Base-by-base conservation (phyloP, 2,888 invertebrate species). In the Allacma fusca region DNA sequence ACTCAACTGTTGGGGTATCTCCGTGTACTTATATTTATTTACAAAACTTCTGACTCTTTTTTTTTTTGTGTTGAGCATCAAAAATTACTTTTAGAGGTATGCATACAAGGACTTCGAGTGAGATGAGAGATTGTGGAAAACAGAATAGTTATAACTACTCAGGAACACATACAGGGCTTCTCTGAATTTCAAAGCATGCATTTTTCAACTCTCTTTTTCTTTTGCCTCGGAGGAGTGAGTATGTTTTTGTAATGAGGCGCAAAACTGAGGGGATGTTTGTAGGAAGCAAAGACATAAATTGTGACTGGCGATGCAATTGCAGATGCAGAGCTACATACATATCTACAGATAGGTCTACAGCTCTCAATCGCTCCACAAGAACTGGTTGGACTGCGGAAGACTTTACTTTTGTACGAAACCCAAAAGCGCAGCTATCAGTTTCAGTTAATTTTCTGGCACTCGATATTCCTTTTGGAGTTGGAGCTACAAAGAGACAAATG, bases 401-500 rank as follows among this genome's bases (percentile, higher is more conserved):
- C 50, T 50, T 16, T 13, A 16, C 50, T 50, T 50, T 19, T 50
- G 16, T 50, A 50, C 16, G 16, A 13, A 50, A 50, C 4, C 19
- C 50, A 50, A 50, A 50, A 13, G 9, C 50, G 50, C 50, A 50
- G 16, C 50, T 50, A 50, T 50, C 50, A 50, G 50, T 13, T 19
- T n/a, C 9, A 50, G 19, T 16, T 50, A 50, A 16, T 9, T 34
- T 9, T 34, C 34, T 34, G 4, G 34, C 9, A 34, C 34, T 50
- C 50, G n/a, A 50, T 50, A 50, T 50, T n/a, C 50, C 50, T 50
- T 50, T n/a, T 50, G 40, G 50, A 50, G n/a, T 19, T 40, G 40
- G 40, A n/a, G n/a, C n/a, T n/a, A n/a, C n/a, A n/a, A n/a, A n/a
- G n/a, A n/a, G n/a, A n/a, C n/a, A n/a, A n/a, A n/a, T n/a, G n/a